Percentiles rank a stretch among this genome's conserved stretches.
Conservation (phyloP, 2,797 vertebrate genomes). For the Hemitrygon akajei region DNA sequence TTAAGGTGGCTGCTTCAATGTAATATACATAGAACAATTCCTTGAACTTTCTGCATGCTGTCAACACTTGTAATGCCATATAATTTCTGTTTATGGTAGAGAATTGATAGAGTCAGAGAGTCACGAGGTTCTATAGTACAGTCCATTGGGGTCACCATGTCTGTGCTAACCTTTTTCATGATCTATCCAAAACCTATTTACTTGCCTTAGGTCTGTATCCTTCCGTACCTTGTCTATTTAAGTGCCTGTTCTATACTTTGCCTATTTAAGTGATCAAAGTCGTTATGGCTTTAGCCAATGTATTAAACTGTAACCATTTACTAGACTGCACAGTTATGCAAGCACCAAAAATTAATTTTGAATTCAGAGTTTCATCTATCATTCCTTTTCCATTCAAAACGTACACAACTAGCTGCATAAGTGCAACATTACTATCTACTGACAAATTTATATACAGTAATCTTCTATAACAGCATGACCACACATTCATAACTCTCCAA, state of each 20-base stretch:
- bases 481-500: not conserved
- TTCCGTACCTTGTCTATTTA: too few relatives aligned
- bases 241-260: too few relatives aligned
- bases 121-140: too few relatives aligned
- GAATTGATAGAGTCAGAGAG: not conserved
- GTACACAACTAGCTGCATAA: not conserved
- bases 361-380: not conserved
- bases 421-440: not conserved
- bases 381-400: not conserved
- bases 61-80: not conserved
- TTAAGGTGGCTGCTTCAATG: not conserved
- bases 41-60: slow-evolving; percentile 5
- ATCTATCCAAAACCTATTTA: too few relatives aligned
- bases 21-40: not conserved
- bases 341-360: not conserved
- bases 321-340: not conserved
- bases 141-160: too few relatives aligned
- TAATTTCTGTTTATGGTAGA: not conserved
- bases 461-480: not conserved
- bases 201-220: too few relatives aligned
- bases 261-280: not conserved
- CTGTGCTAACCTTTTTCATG: too few relatives aligned
- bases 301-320: not conserved
- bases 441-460: not conserved
- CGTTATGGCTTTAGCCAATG: not conserved